Evolutionary conservation across 2,113 vertebrate species (phyloP).

Genomic region (Aphyosemion australe): DNA sequence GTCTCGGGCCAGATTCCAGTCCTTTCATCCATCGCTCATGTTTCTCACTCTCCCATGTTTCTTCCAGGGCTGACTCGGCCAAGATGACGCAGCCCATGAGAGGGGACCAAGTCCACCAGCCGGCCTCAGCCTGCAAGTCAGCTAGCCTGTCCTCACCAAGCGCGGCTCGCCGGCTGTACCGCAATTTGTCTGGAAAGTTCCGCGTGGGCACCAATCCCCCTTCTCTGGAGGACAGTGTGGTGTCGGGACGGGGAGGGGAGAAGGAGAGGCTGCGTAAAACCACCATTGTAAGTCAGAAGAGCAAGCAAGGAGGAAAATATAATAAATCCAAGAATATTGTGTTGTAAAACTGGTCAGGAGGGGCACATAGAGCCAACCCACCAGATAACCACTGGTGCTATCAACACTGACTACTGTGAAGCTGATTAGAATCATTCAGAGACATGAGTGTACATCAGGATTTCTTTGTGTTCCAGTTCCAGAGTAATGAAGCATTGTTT

Average conservation of each 20-base stretch:
- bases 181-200: conserved; percentile 94
- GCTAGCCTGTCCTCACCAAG: conserved; percentile 86
- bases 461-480: conserved; percentile 76
- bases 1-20: conserved; percentile 3
- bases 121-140: conserved; percentile 80
- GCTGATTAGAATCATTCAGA: background rate
- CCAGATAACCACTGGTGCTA: conserved; percentile 17
- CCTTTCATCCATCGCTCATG: conserved; percentile 13
- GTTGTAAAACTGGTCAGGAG: conserved; percentile 49
- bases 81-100: conserved; percentile 89
- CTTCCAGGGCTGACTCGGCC: conserved; percentile 83
- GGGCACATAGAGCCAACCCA: conserved; percentile 29
- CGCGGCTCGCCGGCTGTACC: conserved; percentile 89
- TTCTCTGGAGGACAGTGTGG: conserved; percentile 82
- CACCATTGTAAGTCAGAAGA: conserved; percentile 79
- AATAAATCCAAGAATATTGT: conserved; percentile 40
- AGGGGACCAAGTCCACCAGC: conserved; percentile 78
- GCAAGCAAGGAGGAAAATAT: conserved; percentile 38
- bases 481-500: conserved; percentile 87
- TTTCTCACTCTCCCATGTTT: conserved; percentile 20
- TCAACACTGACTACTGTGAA: background rate
- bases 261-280: conserved; percentile 88
- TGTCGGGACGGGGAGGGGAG: conserved; percentile 79
- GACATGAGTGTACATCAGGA: background rate
- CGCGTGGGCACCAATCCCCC: conserved; percentile 82